These are phyloP conservation scores for Drosophila acutilabella DNA, from an alignment of 2,888 invertebrate genomes.

Conservation along the genomic window DNA sequence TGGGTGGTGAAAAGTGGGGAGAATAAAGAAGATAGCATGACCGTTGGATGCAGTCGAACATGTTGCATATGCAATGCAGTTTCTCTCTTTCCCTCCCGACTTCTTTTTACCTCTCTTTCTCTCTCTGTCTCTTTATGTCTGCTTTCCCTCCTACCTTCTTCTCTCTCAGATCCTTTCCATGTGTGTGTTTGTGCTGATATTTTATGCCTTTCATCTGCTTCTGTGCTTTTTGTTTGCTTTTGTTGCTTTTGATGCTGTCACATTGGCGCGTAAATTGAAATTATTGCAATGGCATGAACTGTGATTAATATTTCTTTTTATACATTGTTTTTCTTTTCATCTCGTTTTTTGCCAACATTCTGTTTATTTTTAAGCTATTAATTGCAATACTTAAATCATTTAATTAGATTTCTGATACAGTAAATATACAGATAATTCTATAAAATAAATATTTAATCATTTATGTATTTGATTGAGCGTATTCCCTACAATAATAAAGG, in stretches of 20 bases:
- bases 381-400: slow-evolving; percentile 15
- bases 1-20: not conserved
- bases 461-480: not conserved
- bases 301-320: slow-evolving; percentile 71
- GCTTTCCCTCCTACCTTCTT: too few relatives aligned
- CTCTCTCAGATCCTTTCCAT: not conserved
- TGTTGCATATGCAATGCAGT: slow-evolving; percentile 73
- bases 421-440: not conserved
- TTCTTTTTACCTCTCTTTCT: not conserved
- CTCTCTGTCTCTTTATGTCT: not conserved
- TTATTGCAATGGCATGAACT: slow-evolving; percentile 67
- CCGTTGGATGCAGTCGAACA: slow-evolving; percentile 59
- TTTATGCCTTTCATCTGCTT: slow-evolving; percentile 64
- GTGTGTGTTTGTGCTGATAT: slow-evolving; percentile 32
- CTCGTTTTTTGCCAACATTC: not conserved
- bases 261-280: slow-evolving; percentile 76
- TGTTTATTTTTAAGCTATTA: slow-evolving; percentile 11
- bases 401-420: slow-evolving; percentile 24
- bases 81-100: slow-evolving; percentile 1
- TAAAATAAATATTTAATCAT: not conserved
- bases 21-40: slow-evolving; percentile 42
- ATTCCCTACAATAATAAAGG: too few relatives aligned
- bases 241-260: slow-evolving; percentile 64
- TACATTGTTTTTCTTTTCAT: slow-evolving; percentile 28
- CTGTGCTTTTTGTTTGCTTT: slow-evolving; percentile 51